Evolutionary conservation across 2,113 vertebrate genomes (phyloP), one percentile per base, ranked within the genome.

Genomic region (Brachyistius frenatus): DNA sequence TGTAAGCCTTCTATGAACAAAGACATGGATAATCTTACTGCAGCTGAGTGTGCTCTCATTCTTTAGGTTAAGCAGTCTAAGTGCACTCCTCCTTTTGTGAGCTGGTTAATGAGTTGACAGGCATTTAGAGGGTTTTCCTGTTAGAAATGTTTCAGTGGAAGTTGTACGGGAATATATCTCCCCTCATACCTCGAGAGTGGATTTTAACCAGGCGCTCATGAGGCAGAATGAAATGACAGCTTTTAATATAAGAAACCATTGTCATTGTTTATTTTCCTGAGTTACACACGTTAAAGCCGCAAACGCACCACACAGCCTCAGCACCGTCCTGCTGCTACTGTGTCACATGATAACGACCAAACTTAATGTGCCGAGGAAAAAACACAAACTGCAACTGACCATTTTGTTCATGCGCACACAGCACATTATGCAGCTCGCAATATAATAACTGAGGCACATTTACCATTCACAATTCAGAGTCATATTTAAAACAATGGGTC

Each of bases 101-200:
- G 36, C 62, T 63, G 55, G 62, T 63, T 39, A 63, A 80, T 63
- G 56, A 44, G 14, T 68, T 73, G 36, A 68, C 39, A 54, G 46
- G 44, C 11, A 31, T 63, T 54, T 67, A 23, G 58, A 53, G 35
- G 60, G 41, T 36, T 81, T 72, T 62, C 73, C 64, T 56, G 44
- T 46, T 57, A 32, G 23, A n/a, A 66, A 5, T 1, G 0, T 57
- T 56, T 49, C 15, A 53, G 10, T 13, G n/a, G 33, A 56, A 33
- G 10, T 50, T 56, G 5, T 44, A 39, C 9, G 33, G 23, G 54
- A 58, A 15, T 23, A 8, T 49, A 65, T 4, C 6, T 31, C n/a
- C 6, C 47, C 47, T 16, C 8, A 11, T 44, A 10, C 10, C 41
- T 13, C 2, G 41, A 3, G 9, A 44, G 13, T 44, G 41, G n/a